Base-by-base conservation (phyloP, 2,113 vertebrate species). In the Microcebus ravelobensis region DNA sequence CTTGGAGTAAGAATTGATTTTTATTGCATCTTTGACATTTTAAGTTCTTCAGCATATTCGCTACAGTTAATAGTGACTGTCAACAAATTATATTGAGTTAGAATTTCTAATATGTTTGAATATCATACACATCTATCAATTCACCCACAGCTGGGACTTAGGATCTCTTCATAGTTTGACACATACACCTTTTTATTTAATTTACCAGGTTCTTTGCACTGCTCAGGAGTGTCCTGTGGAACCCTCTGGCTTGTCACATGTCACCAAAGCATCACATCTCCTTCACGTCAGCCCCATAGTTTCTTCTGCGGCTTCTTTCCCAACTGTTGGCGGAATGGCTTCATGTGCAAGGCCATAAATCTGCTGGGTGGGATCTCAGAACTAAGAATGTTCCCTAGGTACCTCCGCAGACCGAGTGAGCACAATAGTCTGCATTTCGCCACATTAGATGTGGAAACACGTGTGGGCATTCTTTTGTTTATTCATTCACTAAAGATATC, bases 1-100 rank as follows among this genome's bases (percentile, higher is more conserved):
- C 74, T 55, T 67, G 29, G 42, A 63, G 76, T 59, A 48, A 87
- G 52, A 90, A 67, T 80, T 94, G 34, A 15, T 77, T 86, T 95
- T 92, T 23, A 50, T 88, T 71, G 59, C 63, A 29, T 80, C 59
- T 83, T 89, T 89, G 92, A 87, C 79, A n/a, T 68, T 61, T 95
- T 92, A 80, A 50, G 21, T 34, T 91, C 73, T 71, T 89, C 27
- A 21, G 23, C 61, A 39, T n/a, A 29, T 25, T 52, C 29, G 15
- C 50, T 45, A 15, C 45, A 25, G 82, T 67, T 55, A 34, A 83
- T 42, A 50, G 27, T 61, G 73, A 34, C n/a, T 36, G 59, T 91
- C 77, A 68, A 50, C 76, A 80, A 86, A 82, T 89, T 31, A 34
- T 9, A 94, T 42, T 73, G 74, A 86, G 42, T 63, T 50, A 70